Conservation (phyloP, 2,797 vertebrate genomes). For the Sebastes cheni region DNA sequence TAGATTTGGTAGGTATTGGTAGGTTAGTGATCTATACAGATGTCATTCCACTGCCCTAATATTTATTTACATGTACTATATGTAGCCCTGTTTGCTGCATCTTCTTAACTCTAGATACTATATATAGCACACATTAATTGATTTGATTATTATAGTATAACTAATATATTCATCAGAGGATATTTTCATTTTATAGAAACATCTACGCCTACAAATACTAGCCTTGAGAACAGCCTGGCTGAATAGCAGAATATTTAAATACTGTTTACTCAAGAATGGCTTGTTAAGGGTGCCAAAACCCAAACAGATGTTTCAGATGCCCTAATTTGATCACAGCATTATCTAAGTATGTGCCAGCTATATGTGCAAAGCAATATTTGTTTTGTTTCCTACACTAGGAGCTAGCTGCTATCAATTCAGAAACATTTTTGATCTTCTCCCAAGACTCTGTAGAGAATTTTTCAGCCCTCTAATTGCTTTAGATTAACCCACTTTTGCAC, state of each 20-base stretch:
- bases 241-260: conserved; percentile 16
- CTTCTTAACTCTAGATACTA: neutral
- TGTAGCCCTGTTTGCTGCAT: neutral
- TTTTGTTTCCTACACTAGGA: conserved; percentile 44
- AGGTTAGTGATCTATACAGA: neutral
- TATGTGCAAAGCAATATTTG: conserved; percentile 49
- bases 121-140: neutral
- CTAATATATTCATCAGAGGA: neutral
- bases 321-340: conserved; percentile 58
- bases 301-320: conserved; percentile 54
- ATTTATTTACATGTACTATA: neutral
- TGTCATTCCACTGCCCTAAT: neutral
- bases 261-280: conserved; percentile 1
- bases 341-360: conserved; percentile 41
- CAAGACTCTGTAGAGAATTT: conserved; percentile 58
- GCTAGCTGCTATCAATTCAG: conserved; percentile 48
- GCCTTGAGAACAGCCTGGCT: conserved; percentile 6
- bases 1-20: neutral
- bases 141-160: neutral
- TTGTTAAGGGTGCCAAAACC: conserved; percentile 26
- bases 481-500: conserved; percentile 68
- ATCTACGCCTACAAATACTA: neutral
- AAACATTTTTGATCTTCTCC: conserved; percentile 62
- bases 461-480: conserved; percentile 64
- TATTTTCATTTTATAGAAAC: neutral